A percentile compares a stretch with the other conserved stretches of the same genome.
These are phyloP conservation scores for Theonella swinhoei DNA, from an alignment of 37 sponge, comb jelly and placozoan genomes.

Conservation along the genomic window DNA sequence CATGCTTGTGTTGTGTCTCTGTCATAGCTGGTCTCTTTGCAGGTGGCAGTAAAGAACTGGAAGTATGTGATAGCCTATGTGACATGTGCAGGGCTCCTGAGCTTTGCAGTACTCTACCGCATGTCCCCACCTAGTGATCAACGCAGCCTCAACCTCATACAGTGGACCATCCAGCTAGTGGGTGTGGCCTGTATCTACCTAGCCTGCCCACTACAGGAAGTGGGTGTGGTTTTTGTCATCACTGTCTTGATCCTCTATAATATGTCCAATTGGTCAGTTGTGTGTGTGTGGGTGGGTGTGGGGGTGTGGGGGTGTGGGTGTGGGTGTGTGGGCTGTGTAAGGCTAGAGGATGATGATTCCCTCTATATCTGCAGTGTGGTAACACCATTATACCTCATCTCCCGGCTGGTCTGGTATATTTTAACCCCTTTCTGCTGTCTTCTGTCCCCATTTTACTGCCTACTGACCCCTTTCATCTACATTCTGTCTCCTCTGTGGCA, in stretches of 20 bases:
- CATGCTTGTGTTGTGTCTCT: background rate
- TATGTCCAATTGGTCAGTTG: background rate
- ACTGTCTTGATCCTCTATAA: constrained; percentile 1
- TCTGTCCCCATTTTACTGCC: too few relatives aligned
- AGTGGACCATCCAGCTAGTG: constrained; percentile 65
- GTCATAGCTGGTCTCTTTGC: background rate
- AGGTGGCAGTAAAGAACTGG: constrained; percentile 24
- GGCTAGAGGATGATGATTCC: too few relatives aligned
- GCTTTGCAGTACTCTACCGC: constrained; percentile 72
- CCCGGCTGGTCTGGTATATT: too few relatives aligned
- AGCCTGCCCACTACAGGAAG: constrained; percentile 17
- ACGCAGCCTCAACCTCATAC: constrained; percentile 61
- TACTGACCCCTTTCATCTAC: background rate
- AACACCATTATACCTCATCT: too few relatives aligned
- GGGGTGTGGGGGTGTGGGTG: too few relatives aligned
- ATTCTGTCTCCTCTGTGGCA: background rate
- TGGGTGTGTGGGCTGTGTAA: too few relatives aligned
- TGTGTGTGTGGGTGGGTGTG: too few relatives aligned
- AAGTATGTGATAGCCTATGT: constrained; percentile 45
- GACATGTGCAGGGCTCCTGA: constrained; percentile 46
- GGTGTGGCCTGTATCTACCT: constrained; percentile 33
- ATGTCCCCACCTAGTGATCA: constrained; percentile 24
- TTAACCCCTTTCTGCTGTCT: too few relatives aligned
- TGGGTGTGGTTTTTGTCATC: constrained; percentile 7
- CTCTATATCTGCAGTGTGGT: too few relatives aligned